Percentiles rank a stretch among this genome's conserved stretches.
These are phyloP conservation scores for Paguma larvata DNA, from an alignment of 2,797 vertebrate species.

Conservation along the genomic window DNA sequence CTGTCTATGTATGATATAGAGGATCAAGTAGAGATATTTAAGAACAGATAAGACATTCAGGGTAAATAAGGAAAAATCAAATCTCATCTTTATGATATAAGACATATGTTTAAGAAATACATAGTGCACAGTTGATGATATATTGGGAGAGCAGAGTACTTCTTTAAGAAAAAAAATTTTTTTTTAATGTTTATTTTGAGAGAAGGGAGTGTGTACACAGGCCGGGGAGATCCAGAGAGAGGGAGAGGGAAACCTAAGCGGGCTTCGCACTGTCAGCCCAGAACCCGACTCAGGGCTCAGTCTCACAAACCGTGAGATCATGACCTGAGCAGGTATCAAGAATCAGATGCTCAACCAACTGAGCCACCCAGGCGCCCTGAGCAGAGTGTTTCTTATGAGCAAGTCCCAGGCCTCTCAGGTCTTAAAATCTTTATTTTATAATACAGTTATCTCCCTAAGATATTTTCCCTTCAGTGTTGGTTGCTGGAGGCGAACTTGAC, in stretches of 20 bases:
- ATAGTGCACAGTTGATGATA: neutral
- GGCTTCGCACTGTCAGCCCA: too few species aligned
- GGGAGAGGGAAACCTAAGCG: too few species aligned
- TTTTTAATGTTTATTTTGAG: too few species aligned
- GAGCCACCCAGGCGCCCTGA: neutral
- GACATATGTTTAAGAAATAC: neutral
- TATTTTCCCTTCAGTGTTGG: neutral
- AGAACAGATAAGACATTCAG: neutral
- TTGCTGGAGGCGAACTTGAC: neutral
- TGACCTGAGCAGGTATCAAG: too few species aligned
- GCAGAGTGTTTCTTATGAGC: neutral
- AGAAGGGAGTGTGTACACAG: too few species aligned
- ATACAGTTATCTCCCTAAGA: neutral
- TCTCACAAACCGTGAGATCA: too few species aligned
- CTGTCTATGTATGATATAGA: neutral
- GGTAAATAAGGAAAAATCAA: neutral
- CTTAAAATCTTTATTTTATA: slow-evolving; percentile 22
- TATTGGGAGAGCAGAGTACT: neutral
- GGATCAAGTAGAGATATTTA: neutral
- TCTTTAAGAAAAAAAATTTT: neutral
- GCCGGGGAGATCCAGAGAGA: too few species aligned
- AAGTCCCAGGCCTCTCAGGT: neutral
- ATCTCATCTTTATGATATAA: neutral
- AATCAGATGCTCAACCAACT: too few species aligned
- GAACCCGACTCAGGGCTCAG: too few species aligned